Conservation (phyloP, 1,140 invertebrate genomes). For the Onthophagus taurus region DNA sequence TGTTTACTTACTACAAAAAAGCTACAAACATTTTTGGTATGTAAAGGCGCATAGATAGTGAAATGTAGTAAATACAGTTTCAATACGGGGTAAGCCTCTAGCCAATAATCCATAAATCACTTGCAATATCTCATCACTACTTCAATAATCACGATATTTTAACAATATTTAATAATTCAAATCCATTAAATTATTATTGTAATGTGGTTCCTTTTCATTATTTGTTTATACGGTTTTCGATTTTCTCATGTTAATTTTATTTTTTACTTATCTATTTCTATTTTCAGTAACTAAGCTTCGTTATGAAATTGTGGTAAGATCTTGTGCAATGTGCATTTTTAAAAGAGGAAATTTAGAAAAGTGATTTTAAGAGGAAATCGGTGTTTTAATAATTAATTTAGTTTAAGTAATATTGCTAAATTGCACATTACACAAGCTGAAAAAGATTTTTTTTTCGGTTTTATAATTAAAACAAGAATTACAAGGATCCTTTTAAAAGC, state of each 20-base stretch:
- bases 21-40: slow-evolving; percentile 22
- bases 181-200: no score
- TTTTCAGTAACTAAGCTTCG: slow-evolving; percentile 7
- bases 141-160: slow-evolving; percentile 3
- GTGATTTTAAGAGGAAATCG: no score
- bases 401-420: slow-evolving; percentile 12
- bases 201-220: not conserved
- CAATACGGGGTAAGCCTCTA: slow-evolving; percentile 10
- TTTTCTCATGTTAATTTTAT: slow-evolving; percentile 7
- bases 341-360: not conserved
- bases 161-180: no score
- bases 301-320: slow-evolving; percentile 12
- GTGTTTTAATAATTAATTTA: not conserved
- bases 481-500: no score
- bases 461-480: no score
- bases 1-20: slow-evolving; percentile 33
- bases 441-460: no score
- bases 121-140: slow-evolving; percentile 1
- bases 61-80: slow-evolving; percentile 7
- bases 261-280: slow-evolving; percentile 11
- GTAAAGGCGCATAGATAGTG: slow-evolving; percentile 8
- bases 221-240: not conserved
- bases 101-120: slow-evolving; percentile 9
- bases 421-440: slow-evolving; percentile 14
- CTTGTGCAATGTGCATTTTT: slow-evolving; percentile 26